Conservation (phyloP, 2,113 vertebrate species). For the Ptyas mucosa region DNA sequence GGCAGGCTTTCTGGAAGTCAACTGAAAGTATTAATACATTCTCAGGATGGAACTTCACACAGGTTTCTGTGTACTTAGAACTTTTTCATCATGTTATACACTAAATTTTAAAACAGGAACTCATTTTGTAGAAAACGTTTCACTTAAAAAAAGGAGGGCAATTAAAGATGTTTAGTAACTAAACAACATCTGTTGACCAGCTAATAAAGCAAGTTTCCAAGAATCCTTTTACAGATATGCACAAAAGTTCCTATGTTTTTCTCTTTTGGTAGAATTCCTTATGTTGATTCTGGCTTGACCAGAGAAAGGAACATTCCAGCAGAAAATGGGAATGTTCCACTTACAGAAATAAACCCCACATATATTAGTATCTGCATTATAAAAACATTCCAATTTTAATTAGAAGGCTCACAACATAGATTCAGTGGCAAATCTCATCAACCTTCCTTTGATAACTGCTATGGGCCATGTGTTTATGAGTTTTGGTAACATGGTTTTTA, state of each 20-base stretch:
- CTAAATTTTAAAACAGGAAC: background rate
- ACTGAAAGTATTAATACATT: slow-evolving; percentile 14
- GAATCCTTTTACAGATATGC: background rate
- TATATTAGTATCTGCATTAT: background rate
- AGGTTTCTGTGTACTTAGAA: slow-evolving; percentile 12
- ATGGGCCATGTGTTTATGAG: background rate
- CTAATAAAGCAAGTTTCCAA: background rate
- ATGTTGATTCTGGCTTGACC: background rate
- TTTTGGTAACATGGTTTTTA: background rate
- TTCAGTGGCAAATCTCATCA: background rate
- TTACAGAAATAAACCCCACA: background rate
- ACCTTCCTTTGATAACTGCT: background rate
- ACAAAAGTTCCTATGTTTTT: background rate
- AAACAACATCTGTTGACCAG: background rate
- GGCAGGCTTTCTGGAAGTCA: slow-evolving; percentile 25
- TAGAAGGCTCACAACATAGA: background rate
- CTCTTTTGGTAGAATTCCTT: background rate
- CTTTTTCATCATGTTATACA: background rate
- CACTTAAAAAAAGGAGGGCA: background rate
- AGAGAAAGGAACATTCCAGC: background rate
- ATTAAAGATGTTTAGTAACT: background rate
- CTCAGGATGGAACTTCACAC: background rate
- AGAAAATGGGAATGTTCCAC: background rate
- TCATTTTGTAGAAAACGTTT: background rate
- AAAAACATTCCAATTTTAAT: background rate